Evolutionary conservation across 92 coral and sea anemone species (phyloP).

Genomic region (Bergia puertoricense): DNA sequence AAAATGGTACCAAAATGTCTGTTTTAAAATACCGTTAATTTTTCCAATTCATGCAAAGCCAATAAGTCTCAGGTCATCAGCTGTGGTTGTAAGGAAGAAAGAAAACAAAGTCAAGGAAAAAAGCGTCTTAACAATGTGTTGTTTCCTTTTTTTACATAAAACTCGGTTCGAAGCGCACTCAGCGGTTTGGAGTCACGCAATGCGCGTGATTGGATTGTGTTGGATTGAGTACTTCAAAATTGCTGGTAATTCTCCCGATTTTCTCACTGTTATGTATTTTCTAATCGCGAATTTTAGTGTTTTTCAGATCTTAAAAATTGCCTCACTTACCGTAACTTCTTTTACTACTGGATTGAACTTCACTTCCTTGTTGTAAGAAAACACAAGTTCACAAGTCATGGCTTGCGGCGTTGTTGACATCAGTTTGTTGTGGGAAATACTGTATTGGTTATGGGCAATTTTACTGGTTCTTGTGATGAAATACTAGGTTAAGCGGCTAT

Average conservation of each 20-base stretch:
- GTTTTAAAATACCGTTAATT: too few relatives aligned
- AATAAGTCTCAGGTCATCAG: not conserved
- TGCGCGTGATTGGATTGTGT: not conserved
- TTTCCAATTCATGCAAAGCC: not conserved
- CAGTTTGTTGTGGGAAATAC: constrained; percentile 1
- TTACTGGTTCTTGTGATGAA: constrained; percentile 10
- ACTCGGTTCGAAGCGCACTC: not conserved
- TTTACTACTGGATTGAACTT: not conserved
- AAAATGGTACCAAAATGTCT: too few relatives aligned
- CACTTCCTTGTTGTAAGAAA: not conserved
- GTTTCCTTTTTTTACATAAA: too few relatives aligned
- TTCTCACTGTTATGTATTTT: not conserved
- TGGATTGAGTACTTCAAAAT: not conserved
- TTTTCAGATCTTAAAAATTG: too few relatives aligned
- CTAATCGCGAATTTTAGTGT: too few relatives aligned
- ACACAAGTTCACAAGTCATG: not conserved
- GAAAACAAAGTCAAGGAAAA: not conserved
- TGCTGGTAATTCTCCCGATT: too few relatives aligned
- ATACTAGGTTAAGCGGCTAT: constrained; percentile 27
- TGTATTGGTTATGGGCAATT: not conserved
- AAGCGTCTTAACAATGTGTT: not conserved
- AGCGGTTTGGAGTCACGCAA: not conserved
- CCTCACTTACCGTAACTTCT: not conserved
- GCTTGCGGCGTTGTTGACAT: not conserved
- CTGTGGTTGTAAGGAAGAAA: not conserved